These are phyloP conservation scores for Rallus crepitans DNA, from an alignment of 2,797 vertebrate species.

Conservation along the genomic window DNA sequence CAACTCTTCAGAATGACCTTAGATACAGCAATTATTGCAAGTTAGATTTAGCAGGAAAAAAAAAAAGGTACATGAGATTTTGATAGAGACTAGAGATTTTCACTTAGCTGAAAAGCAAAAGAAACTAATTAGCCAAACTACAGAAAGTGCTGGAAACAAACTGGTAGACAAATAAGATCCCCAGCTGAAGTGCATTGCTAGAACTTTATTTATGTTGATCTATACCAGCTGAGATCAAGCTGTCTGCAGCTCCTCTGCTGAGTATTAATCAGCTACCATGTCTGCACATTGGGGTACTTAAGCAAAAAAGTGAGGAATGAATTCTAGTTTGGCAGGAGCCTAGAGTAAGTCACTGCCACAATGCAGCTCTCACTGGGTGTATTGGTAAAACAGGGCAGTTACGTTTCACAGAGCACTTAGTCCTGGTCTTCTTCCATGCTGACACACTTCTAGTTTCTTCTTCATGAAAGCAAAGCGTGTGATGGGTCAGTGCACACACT, in stretches of 20 bases:
- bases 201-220: background rate
- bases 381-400: background rate
- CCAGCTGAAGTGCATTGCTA: background rate
- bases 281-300: rapidly evolving
- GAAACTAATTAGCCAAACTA: background rate
- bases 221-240: background rate
- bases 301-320: too few species aligned
- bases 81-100: background rate
- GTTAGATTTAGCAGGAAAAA: rapidly evolving
- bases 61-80: background rate
- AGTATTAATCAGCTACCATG: background rate
- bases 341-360: rapidly evolving
- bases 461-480: background rate
- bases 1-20: background rate
- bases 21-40: background rate
- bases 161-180: background rate
- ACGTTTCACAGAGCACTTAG: rapidly evolving
- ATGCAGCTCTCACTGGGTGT: background rate
- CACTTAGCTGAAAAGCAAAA: background rate
- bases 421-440: background rate
- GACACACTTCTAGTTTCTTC: background rate
- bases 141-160: background rate
- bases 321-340: background rate
- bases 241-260: background rate
- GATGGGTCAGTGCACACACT: background rate